Base-by-base conservation (phyloP, 1,140 invertebrate species). In the Diprion similis region DNA sequence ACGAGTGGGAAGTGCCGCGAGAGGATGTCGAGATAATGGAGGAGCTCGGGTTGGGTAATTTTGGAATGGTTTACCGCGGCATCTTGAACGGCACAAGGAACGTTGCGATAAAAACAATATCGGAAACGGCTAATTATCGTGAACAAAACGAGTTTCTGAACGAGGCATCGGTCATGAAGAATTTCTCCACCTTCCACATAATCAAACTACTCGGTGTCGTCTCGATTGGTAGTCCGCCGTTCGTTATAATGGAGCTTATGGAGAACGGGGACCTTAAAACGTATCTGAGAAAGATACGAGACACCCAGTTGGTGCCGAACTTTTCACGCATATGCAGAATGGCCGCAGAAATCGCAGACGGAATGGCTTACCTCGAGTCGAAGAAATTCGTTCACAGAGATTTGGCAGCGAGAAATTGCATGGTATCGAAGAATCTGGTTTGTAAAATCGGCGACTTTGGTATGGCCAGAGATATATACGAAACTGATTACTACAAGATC, bases 191-290 rank as follows among this genome's bases (percentile, higher is more conserved):
- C 13, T 83, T 89, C 75, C 94, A 94, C 82, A 92, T 95, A 19
- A 92, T 95, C 0, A 91, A 90, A 78, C 84, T 95, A 11, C 79
- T 93, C 1, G 94, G 94, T 8, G 92, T 95, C 10, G 92, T 95
- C 1, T 93, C 92, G 0, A 88, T 89, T 71, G 90, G 89, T 2
- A 88, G 90, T 72, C 92, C 93, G 11, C 90, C 92, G 1, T 88
- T 90, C 59, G 93, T 95, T 0, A 86, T 95, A 10, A 95, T 95
- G 94, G 94, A 95, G 78, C 79, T 95, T 2, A 95, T 95, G 94
- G 88, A 89, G 78, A 88, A 91, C 59, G 94, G 94, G 1, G 94
- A 95, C 83, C 82, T 95, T 17, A 93, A 94, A 79, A 89, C 89
- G 46, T 95, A 91, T 78, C 84, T 95, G 8, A 82, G 92, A 2